Evolutionary conservation across 2,113 vertebrate genomes (phyloP), one percentile per base, ranked within the genome.

Genomic region (Ciconia stormi): DNA sequence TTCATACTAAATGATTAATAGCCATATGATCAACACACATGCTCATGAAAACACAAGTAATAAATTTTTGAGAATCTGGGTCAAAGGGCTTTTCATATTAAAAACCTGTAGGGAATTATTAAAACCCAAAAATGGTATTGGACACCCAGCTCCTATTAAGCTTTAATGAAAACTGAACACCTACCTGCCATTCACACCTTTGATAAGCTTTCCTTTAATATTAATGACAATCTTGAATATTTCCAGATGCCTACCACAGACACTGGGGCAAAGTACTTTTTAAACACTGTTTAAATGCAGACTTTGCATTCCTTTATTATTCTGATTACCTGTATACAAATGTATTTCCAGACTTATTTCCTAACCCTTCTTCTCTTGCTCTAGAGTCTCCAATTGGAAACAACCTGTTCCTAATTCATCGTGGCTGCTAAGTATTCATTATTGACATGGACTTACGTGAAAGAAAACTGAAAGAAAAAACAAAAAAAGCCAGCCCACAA

Each of bases 1-100:
- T 94, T 86, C 62, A 34, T 73, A 76, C 25, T 79, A 63, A 84
- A 96, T 84, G 65, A 95, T 91, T 96, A 94, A 96, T 72, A 84
- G 72, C 72, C 65, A 44, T 40, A 63, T 32, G 50, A 93, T 89
- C 67, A 89, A 88, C 72, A 90, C 52, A 82, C 20, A 78, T 52
- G 47, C 52, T 83, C 72, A 73, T 50, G 42, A 90, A 94, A 94
- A 90, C 40, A 72, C 11, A 86, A 88, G 40, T 53, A 62, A 95
- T 88, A 82, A 66, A 66, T 92, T 80, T 92, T 63, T 83, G 38
- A 86, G 88, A 80, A 58, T 56, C 30, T 88, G 8, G 17, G 58
- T 65, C 46, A 83, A 86, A 95, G 20, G 32, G 19, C 29, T 86
- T 88, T 61, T 82, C 49, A 25, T 91, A 82, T 55, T 63, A 82